Evolutionary conservation across 2,113 vertebrate genomes (phyloP), one percentile per base, ranked within the genome.

Genomic region (Corythornis vintsioides): DNA sequence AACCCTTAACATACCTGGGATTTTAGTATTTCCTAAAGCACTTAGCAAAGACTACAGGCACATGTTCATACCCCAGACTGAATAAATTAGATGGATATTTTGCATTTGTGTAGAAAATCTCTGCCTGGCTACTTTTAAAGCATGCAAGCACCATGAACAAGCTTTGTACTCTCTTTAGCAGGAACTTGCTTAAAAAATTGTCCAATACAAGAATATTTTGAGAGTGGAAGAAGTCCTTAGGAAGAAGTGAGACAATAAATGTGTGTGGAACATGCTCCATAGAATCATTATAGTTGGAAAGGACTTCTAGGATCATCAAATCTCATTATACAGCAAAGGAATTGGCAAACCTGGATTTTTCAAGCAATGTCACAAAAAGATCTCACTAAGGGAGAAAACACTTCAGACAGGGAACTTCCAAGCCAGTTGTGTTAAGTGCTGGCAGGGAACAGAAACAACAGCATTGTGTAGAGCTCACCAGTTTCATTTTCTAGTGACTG

Each of bases 361-460:
- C 8, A 25, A 40, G 28, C 56, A 83, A 74, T 5, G 17, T 50
- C n/a, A 47, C 11, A 15, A 43, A 64, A 53, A 56, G 29, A 50
- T 71, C 35, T 84, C 11, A 69, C 15, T 56, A 77, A 72, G 40
- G 74, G 50, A 47, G 64, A 60, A 89, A 76, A 47, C 56, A 80
- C 38, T 88, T 67, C 10, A 74, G n/a, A 17, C 18, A 35, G 57
- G 25, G 43, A 90, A 74, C 28, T 82, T 61, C 5, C 12, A 25
- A 90, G 71, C 72, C 96, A 97, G 92, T 94, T 98, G 98, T 88
- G 96, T 97, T 24, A 97, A 19, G 98, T 98, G 95, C 98, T 98
- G 96, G 26, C 50, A 84, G 43, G 61, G 43, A 93, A 38, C n/a
- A 86, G 47, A 91, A 89, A 42, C 42, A 40, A 28, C 57, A 48